These are phyloP conservation scores for Chorisops tibialis DNA, from an alignment of 2,888 invertebrate genomes.

Conservation along the genomic window DNA sequence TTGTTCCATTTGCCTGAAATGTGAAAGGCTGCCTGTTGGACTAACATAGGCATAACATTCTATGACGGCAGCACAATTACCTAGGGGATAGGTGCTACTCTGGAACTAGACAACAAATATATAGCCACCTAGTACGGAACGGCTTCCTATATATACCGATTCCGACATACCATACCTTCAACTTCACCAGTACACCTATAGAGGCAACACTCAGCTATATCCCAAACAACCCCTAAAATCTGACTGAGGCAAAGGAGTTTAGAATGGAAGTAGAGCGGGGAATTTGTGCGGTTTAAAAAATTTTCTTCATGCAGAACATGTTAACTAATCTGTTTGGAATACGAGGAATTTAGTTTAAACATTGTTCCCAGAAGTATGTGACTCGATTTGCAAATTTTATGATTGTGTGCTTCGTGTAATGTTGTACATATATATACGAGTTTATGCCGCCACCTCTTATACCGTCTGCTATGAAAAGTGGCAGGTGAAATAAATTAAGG, in stretches of 20 bases:
- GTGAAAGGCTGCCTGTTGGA: constrained; percentile 16
- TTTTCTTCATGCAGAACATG: constrained; percentile 28
- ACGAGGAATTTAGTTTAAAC: constrained; percentile 29
- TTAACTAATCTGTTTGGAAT: constrained; percentile 29
- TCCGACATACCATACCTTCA: too few species aligned
- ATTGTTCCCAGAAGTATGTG: constrained; percentile 28
- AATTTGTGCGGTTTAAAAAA: constrained; percentile 24
- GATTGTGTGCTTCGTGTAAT: constrained; percentile 19
- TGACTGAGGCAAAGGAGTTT: neutral
- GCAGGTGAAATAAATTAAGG: constrained; percentile 25
- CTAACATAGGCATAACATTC: neutral
- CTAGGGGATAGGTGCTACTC: neutral
- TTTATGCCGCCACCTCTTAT: neutral
- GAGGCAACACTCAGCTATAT: too few species aligned
- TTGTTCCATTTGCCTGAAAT: constrained; percentile 19
- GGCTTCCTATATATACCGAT: too few species aligned
- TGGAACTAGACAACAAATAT: neutral
- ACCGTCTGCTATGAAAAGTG: constrained; percentile 13
- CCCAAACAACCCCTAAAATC: constrained; percentile 16
- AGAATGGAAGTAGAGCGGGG: neutral
- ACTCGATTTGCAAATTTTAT: constrained; percentile 28
- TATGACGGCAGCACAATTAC: neutral
- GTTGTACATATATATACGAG: too few species aligned
- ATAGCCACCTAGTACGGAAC: neutral
- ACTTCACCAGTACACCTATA: neutral